Conservation (phyloP, 2,888 invertebrate genomes). For the Harpalus rubripes region DNA sequence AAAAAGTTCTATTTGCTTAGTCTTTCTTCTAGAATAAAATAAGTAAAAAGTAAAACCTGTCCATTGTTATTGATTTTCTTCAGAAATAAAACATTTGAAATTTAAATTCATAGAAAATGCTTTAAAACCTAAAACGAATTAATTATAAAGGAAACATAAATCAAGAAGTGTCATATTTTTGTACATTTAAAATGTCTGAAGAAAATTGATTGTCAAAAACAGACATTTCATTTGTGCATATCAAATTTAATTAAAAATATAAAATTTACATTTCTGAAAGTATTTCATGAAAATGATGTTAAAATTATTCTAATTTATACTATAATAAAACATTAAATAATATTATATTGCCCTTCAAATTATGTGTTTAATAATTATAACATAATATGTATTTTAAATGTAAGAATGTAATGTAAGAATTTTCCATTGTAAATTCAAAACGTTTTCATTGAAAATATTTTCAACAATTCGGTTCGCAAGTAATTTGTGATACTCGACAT, state of each 20-base stretch:
- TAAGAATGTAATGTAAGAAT: background rate
- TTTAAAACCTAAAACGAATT: background rate
- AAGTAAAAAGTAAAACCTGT: background rate
- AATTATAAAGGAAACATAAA: background rate
- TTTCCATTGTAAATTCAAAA: background rate
- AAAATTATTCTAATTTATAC: too few relatives aligned
- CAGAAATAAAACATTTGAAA: background rate
- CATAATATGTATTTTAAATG: too few relatives aligned
- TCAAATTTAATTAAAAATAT: background rate
- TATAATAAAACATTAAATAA: too few relatives aligned
- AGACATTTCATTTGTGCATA: background rate
- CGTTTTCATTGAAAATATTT: background rate
- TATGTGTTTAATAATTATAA: too few relatives aligned
- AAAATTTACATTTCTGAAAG: too few relatives aligned
- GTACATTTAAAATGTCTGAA: background rate
- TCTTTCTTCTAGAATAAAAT: background rate
- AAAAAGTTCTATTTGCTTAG: too few relatives aligned
- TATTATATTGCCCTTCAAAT: too few relatives aligned
- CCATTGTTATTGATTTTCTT: background rate
- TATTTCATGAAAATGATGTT: too few relatives aligned
- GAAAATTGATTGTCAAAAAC: background rate
- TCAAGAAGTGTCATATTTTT: background rate
- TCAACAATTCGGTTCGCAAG: background rate
- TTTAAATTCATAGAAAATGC: background rate
- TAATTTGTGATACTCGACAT: background rate